Base-by-base conservation (phyloP, 2,797 vertebrate genomes). In the Selene dorsalis region DNA sequence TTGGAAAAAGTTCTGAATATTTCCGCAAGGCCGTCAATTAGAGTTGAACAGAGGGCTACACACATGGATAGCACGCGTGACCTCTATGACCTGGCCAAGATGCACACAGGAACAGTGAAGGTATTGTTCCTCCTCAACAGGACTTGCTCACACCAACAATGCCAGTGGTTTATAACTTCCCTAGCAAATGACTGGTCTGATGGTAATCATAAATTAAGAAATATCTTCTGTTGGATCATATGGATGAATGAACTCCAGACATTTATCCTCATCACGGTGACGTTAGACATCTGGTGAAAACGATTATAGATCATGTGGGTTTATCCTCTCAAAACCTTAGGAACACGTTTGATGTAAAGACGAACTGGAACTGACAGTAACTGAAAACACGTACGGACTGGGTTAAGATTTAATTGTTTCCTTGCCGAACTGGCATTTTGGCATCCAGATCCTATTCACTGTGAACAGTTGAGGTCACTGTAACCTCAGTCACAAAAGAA, bases 281-380 rank as follows among this genome's bases (percentile, higher is more conserved):
- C 32, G 60, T 22, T 6, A 65, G 41, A 69, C 53, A 64, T 64
- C 17, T 59, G 69, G 26, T 71, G 69, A 75, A 41, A 69, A 63
- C 62, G 47, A 82, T 86, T 71, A 63, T 68, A 58, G 65, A 66
- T 85, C 57, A 77, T 52, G 50, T 62, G 63, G 32, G 64, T 77
- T 79, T 69, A 78, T 17, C 45, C 61, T 58, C 52, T 60, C 57
- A 57, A 71, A 73, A 67, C 24, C 38, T 52, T 22, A 64, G 43
- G 8, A 65, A 24, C 38, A 69, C 5, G 24, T 18, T 10, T 13
- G 30, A 22, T 26, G 43, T 55, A 45, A 74, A 55, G 22, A 52
- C 60, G 38, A 56, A 57, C 6, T 35, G 32, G 48, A 55, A 47
- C 47, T 22, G 20, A 60, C 52, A 59, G n/a, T 65, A 16, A 69